Evolutionary conservation across 2,113 vertebrate genomes (phyloP).

Genomic region (Tychaedon coryphoeus): DNA sequence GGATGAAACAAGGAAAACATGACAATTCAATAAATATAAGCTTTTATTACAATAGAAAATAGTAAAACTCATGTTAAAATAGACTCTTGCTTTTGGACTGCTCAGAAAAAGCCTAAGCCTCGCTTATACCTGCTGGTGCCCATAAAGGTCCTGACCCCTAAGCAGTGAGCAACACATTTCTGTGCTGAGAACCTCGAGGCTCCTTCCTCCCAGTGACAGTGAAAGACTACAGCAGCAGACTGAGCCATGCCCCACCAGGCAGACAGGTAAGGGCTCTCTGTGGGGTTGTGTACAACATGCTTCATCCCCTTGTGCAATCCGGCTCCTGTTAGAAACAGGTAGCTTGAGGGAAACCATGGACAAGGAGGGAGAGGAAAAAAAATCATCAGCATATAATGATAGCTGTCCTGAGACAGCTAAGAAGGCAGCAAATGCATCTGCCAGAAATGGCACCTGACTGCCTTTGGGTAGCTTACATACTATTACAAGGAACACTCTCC

Average conservation of each 20-base stretch:
- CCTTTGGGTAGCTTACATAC: background rate
- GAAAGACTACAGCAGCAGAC: conserved; percentile 39
- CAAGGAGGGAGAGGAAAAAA: background rate
- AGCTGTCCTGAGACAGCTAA: background rate
- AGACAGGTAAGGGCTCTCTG: background rate
- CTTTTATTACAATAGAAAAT: conserved; percentile 65
- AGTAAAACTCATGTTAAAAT: conserved; percentile 65
- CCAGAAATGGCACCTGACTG: background rate
- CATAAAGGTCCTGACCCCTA: background rate
- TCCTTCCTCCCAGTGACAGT: conserved; percentile 18
- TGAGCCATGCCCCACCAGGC: background rate
- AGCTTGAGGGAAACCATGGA: background rate
- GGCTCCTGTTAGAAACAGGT: background rate
- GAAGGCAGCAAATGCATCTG: background rate
- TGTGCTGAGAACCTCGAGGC: background rate
- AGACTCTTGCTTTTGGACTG: conserved; percentile 47
- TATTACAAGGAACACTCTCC: background rate
- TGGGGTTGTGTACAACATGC: background rate
- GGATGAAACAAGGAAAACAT: background rate
- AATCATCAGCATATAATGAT: background rate
- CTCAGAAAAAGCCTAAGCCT: conserved; percentile 41
- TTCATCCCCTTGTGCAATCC: background rate
- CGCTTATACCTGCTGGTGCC: background rate
- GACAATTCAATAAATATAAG: conserved; percentile 57
- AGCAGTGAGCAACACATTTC: background rate